phyloP scores from a whole-genome alignment of 2,888 invertebrate species.

The Nemotelus nigrinus region DNA sequence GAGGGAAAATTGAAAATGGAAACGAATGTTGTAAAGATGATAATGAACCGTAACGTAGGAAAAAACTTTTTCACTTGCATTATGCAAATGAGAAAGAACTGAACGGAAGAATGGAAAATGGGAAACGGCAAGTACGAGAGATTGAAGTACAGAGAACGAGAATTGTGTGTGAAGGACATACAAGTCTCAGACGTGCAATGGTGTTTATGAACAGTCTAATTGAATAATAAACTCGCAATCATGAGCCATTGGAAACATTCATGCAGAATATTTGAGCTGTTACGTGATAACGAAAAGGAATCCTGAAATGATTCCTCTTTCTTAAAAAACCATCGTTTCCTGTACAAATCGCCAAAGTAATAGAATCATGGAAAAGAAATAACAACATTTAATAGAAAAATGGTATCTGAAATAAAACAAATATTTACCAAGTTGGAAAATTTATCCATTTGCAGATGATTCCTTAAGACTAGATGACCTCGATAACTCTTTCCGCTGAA shows the following conservation, averaged over 20 bases:
- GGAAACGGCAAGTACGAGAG: neutral
- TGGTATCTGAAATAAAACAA: neutral
- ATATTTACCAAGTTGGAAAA: conserved; percentile 61
- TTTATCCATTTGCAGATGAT: conserved; percentile 64
- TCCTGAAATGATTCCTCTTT: too few species aligned
- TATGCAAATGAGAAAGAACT: conserved; percentile 25
- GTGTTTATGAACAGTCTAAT: too few species aligned
- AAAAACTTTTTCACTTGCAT: conserved; percentile 33
- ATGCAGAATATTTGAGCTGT: too few species aligned
- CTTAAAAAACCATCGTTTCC: too few species aligned
- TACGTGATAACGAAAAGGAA: too few species aligned
- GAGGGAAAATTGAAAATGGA: neutral
- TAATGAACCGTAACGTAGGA: conserved; percentile 20
- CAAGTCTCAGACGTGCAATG: too few species aligned
- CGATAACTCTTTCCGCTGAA: conserved; percentile 62
- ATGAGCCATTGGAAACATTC: too few species aligned
- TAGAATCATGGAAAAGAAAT: neutral
- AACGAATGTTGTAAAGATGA: conserved; percentile 20
- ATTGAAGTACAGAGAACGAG: neutral
- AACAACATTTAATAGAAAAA: neutral
- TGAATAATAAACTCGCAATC: too few species aligned
- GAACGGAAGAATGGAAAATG: neutral
- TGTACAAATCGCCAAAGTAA: too few species aligned
- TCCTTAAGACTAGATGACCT: conserved; percentile 61
- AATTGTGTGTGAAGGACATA: too few species aligned